Evolutionary conservation across 2,888 invertebrate genomes (phyloP).

Genomic region (Asteroscopus sphinx): DNA sequence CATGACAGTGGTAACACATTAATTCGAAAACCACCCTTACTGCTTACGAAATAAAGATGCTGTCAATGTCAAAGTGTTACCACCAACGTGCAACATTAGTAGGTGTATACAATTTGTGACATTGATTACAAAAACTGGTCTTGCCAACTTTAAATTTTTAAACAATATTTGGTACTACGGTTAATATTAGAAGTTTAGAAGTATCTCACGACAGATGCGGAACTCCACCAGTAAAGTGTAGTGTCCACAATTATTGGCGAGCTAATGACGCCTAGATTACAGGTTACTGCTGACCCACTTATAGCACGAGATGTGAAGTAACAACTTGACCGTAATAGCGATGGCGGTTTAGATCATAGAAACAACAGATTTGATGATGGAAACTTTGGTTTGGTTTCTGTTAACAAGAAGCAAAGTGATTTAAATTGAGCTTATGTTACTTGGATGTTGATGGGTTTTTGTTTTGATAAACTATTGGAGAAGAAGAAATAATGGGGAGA

Average conservation of each 20-base stretch:
- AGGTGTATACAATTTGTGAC: no score
- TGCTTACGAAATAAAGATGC: no score
- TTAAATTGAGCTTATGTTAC: not conserved
- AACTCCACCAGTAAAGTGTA: constrained; percentile 46
- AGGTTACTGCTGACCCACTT: constrained; percentile 65
- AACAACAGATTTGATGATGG: constrained; percentile 24
- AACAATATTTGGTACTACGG: not conserved
- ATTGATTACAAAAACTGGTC: no score
- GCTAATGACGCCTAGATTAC: constrained; percentile 65
- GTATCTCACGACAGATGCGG: constrained; percentile 32
- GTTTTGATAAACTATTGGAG: no score
- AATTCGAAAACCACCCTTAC: no score
- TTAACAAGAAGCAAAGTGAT: not conserved
- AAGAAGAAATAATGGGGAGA: no score
- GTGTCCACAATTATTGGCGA: constrained; percentile 59
- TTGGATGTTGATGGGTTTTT: no score
- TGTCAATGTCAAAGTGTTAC: no score
- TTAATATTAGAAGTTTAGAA: not conserved
- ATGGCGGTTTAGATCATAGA: constrained; percentile 37
- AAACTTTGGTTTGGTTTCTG: constrained; percentile 6
- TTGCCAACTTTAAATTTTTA: not conserved
- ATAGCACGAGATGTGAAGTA: constrained; percentile 54
- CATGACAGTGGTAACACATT: no score
- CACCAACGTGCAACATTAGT: no score
- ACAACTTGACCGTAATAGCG: constrained; percentile 46